Base-by-base conservation (phyloP, 2,797 vertebrate species). In the Poecilia wingei region DNA sequence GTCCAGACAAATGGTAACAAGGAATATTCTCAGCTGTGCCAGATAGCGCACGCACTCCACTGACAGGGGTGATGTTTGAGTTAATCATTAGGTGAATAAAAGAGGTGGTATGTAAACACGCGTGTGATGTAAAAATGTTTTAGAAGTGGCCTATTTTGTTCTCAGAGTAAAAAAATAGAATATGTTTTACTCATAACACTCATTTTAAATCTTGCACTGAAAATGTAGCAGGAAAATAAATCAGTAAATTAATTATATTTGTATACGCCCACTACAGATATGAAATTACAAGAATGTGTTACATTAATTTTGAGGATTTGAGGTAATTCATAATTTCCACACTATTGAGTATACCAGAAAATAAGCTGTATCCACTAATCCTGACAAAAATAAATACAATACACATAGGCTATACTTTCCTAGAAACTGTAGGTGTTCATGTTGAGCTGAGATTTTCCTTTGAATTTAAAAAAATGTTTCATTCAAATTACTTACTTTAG, bases 1-100 rank as follows among this genome's bases (percentile, higher is more conserved):
- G 91, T 94, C 93, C 93, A 94, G 94, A 93, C 93, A 93, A 95
- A 94, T 91, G 89, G 90, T 78, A 87, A 91, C 78, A 81, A 85
- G 84, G 86, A 83, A 88, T 89, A 80, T 79, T 76, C 86, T 88
- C 82, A 87, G 87, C 86, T 84, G 84, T 77, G 80, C 89, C 92
- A 94, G 91, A 93, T 82, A 28, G 28, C 78, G 3, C 66, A 57
- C 5, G 3, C 45, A 72, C 59, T 79, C 72, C 71, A 81, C 75
- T 68, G 80, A 88, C 86, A 83, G 75, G 74, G 82, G 66, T 61
- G 72, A 72, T 83, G 39, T 82, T 79, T 76, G 72, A 80, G 72
- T 85, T 80, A 91, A 88, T 90, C 87, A 91, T 75, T 75, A 78
- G 72, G 78, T 51, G 74, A 81, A 71, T 80, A 77, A 86, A 72